Base-by-base conservation (phyloP, 2,888 invertebrate genomes). In the Lampropteryx suffumata region DNA sequence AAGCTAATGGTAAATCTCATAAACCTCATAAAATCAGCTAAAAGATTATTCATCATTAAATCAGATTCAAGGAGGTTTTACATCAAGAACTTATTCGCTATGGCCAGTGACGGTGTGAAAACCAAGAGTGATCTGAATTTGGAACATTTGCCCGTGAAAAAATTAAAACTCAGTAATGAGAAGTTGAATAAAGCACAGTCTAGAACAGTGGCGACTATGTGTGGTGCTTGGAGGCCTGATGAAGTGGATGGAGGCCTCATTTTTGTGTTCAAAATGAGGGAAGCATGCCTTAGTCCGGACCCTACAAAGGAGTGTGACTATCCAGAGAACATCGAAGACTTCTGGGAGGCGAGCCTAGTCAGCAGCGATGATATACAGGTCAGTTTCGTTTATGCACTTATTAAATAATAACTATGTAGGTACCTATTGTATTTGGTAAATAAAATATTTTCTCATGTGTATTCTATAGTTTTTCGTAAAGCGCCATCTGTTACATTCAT, bases 151-250 rank as follows among this genome's bases (percentile, higher is more conserved):
- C 80, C 83, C 0, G 63, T 66, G 0, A 89, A 88, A 65, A 88
- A 80, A 72, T 64, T 82, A 0, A 84, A 81, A 67, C 24, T 79
- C 26, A 55, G 10, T 1, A 24, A 47, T 56, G 64, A 66, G 24
- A 57, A 50, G 42, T 35, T 28, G 43, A 36, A 49, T 12, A 17
- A 30, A n/a, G 45, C 61, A 17, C 69, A 61, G 49, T 40, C 35
- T 27, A 83, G 91, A 57, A 90, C 88, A 49, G 89, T 91, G 8
- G 83, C 79, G 2, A 90, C 90, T 34, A 90, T 90, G 89, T 91
- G 91, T 72, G 91, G 91, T 47, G 76, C 89, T 24, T 91, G 91
- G 91, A 74, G 91, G 47, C 84, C 84, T 27, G 84, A 88, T 6
- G 91, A 91, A 59, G 84, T 76, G 36, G 82, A 91, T 65, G 91